A percentile compares a stretch with the other conserved stretches of the same genome.
Evolutionary conservation across 1,140 invertebrate genomes (phyloP).

Genomic region (Drosophila kepulauana): DNA sequence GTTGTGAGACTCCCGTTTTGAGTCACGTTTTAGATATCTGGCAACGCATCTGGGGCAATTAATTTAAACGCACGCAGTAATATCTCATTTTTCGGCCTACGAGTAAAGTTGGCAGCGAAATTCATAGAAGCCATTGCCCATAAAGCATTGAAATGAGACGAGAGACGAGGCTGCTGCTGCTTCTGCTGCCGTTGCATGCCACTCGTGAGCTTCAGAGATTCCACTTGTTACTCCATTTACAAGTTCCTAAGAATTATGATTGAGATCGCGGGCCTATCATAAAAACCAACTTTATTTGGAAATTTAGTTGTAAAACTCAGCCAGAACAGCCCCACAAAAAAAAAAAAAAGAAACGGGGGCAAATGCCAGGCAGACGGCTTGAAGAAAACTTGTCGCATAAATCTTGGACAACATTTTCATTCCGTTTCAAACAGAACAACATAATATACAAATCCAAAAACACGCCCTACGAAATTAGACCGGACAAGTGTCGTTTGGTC

Average conservation of each 20-base stretch:
- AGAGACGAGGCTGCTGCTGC: slow-evolving; percentile 3
- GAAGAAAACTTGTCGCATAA: slow-evolving; percentile 61
- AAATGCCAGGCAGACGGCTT: slow-evolving; percentile 63
- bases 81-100: slow-evolving; percentile 76
- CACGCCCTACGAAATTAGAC: slow-evolving; percentile 62
- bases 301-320: slow-evolving; percentile 74
- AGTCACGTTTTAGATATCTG: slow-evolving; percentile 72
- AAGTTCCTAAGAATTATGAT: slow-evolving; percentile 79
- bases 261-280: slow-evolving; percentile 75
- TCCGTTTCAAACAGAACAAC: slow-evolving; percentile 45
- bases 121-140: slow-evolving; percentile 68
- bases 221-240: slow-evolving; percentile 84
- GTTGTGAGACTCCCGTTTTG: slow-evolving; percentile 49
- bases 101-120: slow-evolving; percentile 35
- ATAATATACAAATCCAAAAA: slow-evolving; percentile 31
- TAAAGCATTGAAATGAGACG: slow-evolving; percentile 70
- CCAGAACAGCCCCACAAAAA: slow-evolving; percentile 21
- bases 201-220: slow-evolving; percentile 41
- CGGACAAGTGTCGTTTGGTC: slow-evolving; percentile 70
- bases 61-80: slow-evolving; percentile 77
- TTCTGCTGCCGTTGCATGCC: not conserved
- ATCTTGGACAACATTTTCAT: slow-evolving; percentile 65
- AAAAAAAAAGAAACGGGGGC: slow-evolving; percentile 24
- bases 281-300: slow-evolving; percentile 79
- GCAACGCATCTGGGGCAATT: slow-evolving; percentile 69